Base-by-base conservation (phyloP, 2,797 vertebrate genomes). In the Sebastes alutus region DNA sequence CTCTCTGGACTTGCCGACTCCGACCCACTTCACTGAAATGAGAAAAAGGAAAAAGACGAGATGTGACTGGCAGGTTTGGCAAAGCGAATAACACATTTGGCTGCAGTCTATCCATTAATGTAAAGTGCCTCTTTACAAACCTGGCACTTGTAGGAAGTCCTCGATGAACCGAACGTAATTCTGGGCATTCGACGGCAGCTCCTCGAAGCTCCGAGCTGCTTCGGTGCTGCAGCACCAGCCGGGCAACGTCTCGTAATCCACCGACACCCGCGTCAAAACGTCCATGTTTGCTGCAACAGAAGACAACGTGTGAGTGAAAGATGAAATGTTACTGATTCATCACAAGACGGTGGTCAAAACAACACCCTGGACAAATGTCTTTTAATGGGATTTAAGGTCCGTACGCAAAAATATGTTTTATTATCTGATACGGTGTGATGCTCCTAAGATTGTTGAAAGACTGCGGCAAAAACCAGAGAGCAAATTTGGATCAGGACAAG, bases 11-110 rank as follows among this genome's bases (percentile, higher is more conserved):
- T 97, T 97, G 46, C 96, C 96, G 18, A 97, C 96, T 69, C 96
- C 96, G 2, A 97, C 95, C 96, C 96, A 97, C 89, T 97, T 97
- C 83, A 97, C 96, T 97, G 93, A 82, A 92, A 88, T 66, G 46
- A 32, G 75, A 67, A 60, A 35, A 18, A 58, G 4, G 54, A n/a
- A 55, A 38, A 16, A 32, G 25, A 58, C 22, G 18, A 33, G 7
- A 61, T 16, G 67, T 49, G 76, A 88, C 2, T 56, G 72, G 70
- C 55, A 60, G 71, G 12, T 77, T 75, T 73, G 59, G 78, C 83
- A 80, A 64, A 65, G 79, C 2, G 0, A 16, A 10, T 1, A 54
- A n/a, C 16, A 10, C 18, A 13, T 67, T 46, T 86, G 79, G 77
- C 81, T 78, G 46, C 29, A 3, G 18, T 46, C 27, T 63, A 49